phyloP scores from a whole-genome alignment of 2,113 vertebrate species.

The Lutjanus erythropterus region DNA sequence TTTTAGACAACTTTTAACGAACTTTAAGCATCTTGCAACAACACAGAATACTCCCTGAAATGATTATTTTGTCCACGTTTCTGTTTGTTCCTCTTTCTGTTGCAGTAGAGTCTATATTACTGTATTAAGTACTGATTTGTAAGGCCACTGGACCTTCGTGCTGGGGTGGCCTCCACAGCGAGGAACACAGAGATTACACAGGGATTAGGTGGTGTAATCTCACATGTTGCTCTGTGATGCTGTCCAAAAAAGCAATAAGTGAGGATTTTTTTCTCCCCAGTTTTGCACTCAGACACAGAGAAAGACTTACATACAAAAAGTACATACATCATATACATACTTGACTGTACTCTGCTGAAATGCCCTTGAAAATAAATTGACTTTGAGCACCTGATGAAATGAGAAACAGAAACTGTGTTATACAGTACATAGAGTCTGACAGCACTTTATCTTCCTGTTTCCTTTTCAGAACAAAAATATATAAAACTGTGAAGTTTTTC shows the following conservation, averaged over 20 bases:
- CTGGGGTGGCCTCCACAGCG: conserved; percentile 46
- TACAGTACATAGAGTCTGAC: conserved; percentile 7
- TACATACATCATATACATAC: neutral
- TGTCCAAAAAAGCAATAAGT: conserved; percentile 54
- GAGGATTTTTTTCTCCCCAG: conserved; percentile 23
- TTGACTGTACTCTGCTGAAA: neutral
- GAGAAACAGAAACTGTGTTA: conserved; percentile 6
- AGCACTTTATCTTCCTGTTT: conserved; percentile 40
- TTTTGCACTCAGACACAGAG: conserved; percentile 14
- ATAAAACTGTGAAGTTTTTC: conserved; percentile 37
- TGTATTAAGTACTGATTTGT: conserved; percentile 32
- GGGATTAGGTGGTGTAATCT: conserved; percentile 76
- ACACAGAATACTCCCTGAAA: neutral
- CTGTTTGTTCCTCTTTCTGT: neutral
- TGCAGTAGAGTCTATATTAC: neutral
- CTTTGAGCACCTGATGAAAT: neutral
- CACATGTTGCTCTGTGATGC: conserved; percentile 52
- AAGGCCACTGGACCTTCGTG: conserved; percentile 22
- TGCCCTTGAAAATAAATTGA: conserved; percentile 20
- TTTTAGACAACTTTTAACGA: neutral
- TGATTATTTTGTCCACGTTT: neutral
- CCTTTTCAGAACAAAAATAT: conserved; percentile 30
- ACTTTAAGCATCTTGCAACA: neutral
- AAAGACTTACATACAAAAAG: neutral
- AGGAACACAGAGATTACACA: conserved; percentile 75